A percentile compares a stretch with the other conserved stretches of the same genome.
phyloP scores from a whole-genome alignment of 2,888 invertebrate species.

The Cheilosia variabilis region DNA sequence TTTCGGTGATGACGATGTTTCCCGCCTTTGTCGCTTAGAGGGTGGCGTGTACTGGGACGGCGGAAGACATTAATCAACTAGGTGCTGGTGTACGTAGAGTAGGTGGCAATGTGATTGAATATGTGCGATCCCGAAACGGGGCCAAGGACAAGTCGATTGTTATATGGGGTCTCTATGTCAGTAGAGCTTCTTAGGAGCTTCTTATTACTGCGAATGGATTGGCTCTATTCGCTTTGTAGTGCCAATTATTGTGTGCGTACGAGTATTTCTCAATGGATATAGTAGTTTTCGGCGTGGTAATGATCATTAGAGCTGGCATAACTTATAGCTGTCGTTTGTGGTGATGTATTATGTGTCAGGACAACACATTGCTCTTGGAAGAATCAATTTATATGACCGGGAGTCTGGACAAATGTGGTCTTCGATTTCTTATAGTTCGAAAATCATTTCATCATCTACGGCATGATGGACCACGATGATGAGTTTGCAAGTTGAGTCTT shows the following conservation, averaged over 20 bases:
- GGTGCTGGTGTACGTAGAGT: background rate
- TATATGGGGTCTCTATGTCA: slow-evolving; percentile 5
- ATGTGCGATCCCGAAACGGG: slow-evolving; percentile 47
- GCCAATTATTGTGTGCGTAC: slow-evolving; percentile 21
- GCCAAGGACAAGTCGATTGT: slow-evolving; percentile 41
- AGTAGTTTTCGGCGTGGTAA: slow-evolving; percentile 34
- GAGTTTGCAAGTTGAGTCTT: too few species aligned
- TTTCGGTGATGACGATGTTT: slow-evolving; percentile 1
- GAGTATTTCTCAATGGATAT: slow-evolving; percentile 18
- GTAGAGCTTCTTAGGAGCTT: slow-evolving; percentile 8
- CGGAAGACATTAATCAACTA: slow-evolving; percentile 58
- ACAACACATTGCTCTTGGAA: slow-evolving; percentile 16
- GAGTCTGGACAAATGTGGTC: slow-evolving; percentile 8
- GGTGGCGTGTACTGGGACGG: slow-evolving; percentile 18
- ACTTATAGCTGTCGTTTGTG: slow-evolving; percentile 28
- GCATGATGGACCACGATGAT: background rate
- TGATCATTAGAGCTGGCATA: slow-evolving; percentile 28
- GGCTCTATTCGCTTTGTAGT: slow-evolving; percentile 16
- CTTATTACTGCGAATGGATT: slow-evolving; percentile 1
- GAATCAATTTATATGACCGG: slow-evolving; percentile 43
- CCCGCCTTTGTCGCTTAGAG: slow-evolving; percentile 30
- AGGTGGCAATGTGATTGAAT: slow-evolving; percentile 63
- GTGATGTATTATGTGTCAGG: slow-evolving; percentile 56
- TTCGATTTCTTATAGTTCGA: slow-evolving; percentile 2
- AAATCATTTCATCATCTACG: slow-evolving; percentile 12